A percentile compares a stretch with the other conserved stretches of the same genome.
Conservation (phyloP, 2,797 vertebrate genomes). For the Urophycis tenuis region DNA sequence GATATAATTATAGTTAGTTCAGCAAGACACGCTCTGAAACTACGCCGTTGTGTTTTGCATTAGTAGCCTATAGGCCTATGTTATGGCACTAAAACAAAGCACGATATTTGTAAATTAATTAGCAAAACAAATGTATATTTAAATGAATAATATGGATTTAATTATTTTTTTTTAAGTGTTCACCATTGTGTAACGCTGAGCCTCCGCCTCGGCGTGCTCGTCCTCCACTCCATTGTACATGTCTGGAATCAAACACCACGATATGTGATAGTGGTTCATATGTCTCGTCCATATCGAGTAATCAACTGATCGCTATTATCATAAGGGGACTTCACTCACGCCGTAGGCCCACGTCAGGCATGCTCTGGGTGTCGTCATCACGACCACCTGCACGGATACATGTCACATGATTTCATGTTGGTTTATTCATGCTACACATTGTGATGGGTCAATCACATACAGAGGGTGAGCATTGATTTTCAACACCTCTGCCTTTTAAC, state of each 20-base stretch:
- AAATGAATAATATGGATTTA: too few relatives aligned
- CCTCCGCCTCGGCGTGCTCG: conserved; percentile 61
- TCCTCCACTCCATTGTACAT: conserved; percentile 62
- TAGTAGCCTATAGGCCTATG: too few relatives aligned
- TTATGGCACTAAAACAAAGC: too few relatives aligned
- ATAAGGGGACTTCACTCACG: conserved; percentile 54
- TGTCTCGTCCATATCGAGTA: not conserved
- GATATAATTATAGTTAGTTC: not conserved
- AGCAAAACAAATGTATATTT: not conserved
- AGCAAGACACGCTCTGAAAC: not conserved
- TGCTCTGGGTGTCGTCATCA: conserved; percentile 71
- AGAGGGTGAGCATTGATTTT: too few relatives aligned
- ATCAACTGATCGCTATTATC: not conserved
- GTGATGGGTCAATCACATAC: too few relatives aligned
- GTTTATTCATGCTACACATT: too few relatives aligned
- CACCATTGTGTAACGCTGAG: conserved; percentile 74
- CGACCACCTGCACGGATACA: conserved; percentile 47
- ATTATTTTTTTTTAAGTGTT: conserved; percentile 11
- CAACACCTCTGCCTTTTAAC: too few relatives aligned
- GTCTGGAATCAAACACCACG: conserved; percentile 39
- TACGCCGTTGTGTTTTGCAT: not conserved
- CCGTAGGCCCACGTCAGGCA: conserved; percentile 63
- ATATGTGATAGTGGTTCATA: not conserved
- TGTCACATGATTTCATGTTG: not conserved
- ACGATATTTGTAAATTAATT: too few relatives aligned